Evolutionary conservation across 2,888 invertebrate species (phyloP).

Genomic region (Tholera decimalis): DNA sequence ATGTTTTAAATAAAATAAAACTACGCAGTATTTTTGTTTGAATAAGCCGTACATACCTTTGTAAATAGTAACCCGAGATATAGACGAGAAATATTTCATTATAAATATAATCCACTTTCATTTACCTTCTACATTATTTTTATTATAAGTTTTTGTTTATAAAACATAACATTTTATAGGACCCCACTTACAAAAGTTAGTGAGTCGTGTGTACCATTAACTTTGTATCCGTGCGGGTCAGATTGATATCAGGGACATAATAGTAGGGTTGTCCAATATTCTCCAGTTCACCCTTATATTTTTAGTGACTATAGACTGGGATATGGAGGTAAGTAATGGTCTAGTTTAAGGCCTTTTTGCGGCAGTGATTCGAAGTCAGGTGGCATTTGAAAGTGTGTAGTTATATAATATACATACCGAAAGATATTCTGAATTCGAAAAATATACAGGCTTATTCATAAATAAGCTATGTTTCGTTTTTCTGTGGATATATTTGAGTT

Average conservation of each 20-base stretch:
- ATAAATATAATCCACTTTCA: background rate
- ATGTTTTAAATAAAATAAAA: background rate
- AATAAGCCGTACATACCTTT: no score
- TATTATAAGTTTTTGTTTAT: slow-evolving; percentile 15
- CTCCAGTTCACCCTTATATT: slow-evolving; percentile 20
- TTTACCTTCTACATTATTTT: background rate
- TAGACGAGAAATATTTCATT: no score
- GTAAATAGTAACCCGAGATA: no score
- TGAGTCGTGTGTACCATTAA: slow-evolving; percentile 69
- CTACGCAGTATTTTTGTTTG: background rate
- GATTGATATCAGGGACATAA: slow-evolving; percentile 76
- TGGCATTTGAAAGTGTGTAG: background rate
- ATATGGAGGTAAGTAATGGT: background rate
- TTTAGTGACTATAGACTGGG: slow-evolving; percentile 9
- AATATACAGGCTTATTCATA: no score
- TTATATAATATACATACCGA: no score
- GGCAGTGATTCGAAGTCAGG: background rate
- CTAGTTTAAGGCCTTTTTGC: background rate
- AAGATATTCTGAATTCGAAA: no score
- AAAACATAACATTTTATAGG: slow-evolving; percentile 38
- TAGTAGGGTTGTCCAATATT: slow-evolving; percentile 44
- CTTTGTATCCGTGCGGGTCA: slow-evolving; percentile 64
- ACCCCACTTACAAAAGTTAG: slow-evolving; percentile 33
- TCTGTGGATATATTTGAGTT: no score
- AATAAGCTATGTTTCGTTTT: no score